Base-by-base conservation (phyloP, 2,113 vertebrate species). In the Xiphias gladius region DNA sequence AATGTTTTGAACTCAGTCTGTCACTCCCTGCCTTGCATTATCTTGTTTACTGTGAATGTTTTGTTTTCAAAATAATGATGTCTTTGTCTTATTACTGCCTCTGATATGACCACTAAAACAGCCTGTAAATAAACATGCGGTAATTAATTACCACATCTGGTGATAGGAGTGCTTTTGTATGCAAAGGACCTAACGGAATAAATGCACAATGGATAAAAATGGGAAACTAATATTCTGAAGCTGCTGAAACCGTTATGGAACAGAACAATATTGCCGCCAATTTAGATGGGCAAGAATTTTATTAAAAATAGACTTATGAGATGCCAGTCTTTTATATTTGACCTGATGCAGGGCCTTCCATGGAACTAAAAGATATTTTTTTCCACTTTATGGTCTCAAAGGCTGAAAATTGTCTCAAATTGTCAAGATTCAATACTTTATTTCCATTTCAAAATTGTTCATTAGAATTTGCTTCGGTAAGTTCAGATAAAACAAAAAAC, bases 61-160 rank as follows among this genome's bases (percentile, higher is more conserved):
- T 35, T 65, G 32, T 35, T 37, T 37, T 50, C 5, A 32, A 5
- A 35, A 66, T 48, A 30, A 76, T 61, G 9, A 22, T 78, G 32
- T 78, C 7, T 83, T 69, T 86, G 24, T 91, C 26, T 80, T 73
- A 69, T 68, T 79, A 50, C 67, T 87, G 69, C 46, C 82, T 86
- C 63, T 87, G 22, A 86, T 83, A 91, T 87, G 64, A 94, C 90
- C 90, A 88, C 88, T 90, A 65, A 87, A 88, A 73, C 77, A 48
- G 73, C 52, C 73, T 92, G 91, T 92, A 89, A 94, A 94, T 93
- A 93, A 92, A 89, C 37, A 37, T 74, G 8, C 58, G 68, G 72
- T 83, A 73, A 79, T 84, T 80, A 76, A 88, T 72, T 69, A 79
- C 30, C 32, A 41, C 2, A 59, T 46, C 8, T 73, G 48, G 24